Base-by-base conservation (phyloP, 1,140 invertebrate species). In the Lepidurus couesii region DNA sequence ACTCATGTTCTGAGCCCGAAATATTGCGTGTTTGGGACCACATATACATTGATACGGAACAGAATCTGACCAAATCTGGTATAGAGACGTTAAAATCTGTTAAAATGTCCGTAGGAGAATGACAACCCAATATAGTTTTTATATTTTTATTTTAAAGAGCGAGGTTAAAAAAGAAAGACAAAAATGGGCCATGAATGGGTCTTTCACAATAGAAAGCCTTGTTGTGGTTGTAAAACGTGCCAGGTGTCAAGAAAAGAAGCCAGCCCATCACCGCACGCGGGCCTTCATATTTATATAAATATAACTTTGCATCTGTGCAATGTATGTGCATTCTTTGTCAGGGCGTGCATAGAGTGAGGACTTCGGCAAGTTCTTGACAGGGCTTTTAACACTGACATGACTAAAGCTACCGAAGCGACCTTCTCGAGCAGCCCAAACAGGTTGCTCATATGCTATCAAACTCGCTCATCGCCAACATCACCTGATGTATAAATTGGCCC, bases 171-270 rank as follows among this genome's bases (percentile, higher is more conserved):
- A 47, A 3, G 53, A 65, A 65, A 65, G 21, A 65, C 5, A 21
- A n/a, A 13, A 65, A 21, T 13, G 53, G 53, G 53, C 53, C 53
- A 65, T 65, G 53, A 65, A 65, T 65, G 53, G 53, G 53, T 65
- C 53, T 65, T 65, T 65, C 53, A 65, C 53, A 65, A 65, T 65
- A 65, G 53, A 65, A 65, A 65, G 53, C 53, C 53, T 65, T 65
- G 53, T 65, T 65, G 53, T 65, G 53, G 53, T 65, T 65, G 53
- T 65, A 65, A 65, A 65, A 65, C 53, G 53, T 13, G 21, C 53
- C 53, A 65, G 53, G 53, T 65, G 53, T 65, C 53, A 65, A 65
- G n/a, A 65, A 65, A 65, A 65, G 53, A 65, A 65, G 53, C 53
- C 53, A n/a, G 53, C 53, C 45, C 45, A 65, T 65, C 53, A 65